Base-by-base conservation (phyloP, 2,797 vertebrate species). In the Monodelphis domestica region DNA sequence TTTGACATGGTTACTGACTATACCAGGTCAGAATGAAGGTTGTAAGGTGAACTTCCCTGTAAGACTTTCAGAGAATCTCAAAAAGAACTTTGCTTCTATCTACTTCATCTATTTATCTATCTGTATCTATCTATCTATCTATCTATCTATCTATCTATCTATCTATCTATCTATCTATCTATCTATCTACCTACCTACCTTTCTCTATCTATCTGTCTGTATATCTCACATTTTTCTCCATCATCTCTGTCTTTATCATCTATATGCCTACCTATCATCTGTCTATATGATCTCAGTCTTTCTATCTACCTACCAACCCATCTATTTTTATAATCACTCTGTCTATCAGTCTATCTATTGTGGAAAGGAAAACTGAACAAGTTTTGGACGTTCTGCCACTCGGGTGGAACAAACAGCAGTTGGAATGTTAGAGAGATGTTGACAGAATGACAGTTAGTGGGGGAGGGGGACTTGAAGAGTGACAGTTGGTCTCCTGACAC, bases 241-340 rank as follows among this genome's bases (percentile, higher is more conserved):
- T 26, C 5, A n/a, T 1, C 3, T n/a, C 14, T 4, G 1, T 21
- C 21, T n/a, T n/a, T 29, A 2, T 24, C 54, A n/a, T 51, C 3
- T 87, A 10, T n/a, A n/a, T n/a, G n/a, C 24, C 24, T 4, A 2
- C 9, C 12, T 29, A 4, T 45, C 4, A 4, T 45, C 4, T 78
- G 2, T 33, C 30, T 1, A 6, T 90, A 53, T 7, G 0, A 0
- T 51, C 1, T 2, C 12, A 3, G 56, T 53, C 30, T 12, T 52
- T 33, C 9, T 30, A 14, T 29, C 30, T 59, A 59, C 26, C 29
- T 59, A 59, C n/a, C n/a, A n/a, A n/a, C 59, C 54, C 11, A 59
- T 63, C 33, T 1, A 59, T 59, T 4, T 63, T n/a, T n/a, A 70
- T 38, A 0, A 38, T 21, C 63, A n/a, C 17, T 70, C 14, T 70